phyloP scores from a whole-genome alignment of 2,113 vertebrate species.

The Strigops habroptila region DNA sequence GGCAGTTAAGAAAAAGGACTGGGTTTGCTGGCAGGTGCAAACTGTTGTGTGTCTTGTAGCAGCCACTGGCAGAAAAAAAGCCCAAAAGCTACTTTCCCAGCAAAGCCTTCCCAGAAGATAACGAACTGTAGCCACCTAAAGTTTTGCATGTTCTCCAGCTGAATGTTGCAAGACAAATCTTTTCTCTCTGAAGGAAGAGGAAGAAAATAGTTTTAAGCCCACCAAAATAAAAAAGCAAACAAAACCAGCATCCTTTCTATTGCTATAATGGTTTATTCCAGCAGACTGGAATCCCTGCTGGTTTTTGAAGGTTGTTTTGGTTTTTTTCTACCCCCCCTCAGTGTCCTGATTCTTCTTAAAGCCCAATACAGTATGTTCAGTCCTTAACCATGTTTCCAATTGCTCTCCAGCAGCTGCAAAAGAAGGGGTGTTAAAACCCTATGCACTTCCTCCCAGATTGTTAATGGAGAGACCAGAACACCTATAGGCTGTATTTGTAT shows the following conservation, averaged over 20 bases:
- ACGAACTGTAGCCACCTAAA: background rate
- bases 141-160: background rate
- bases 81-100: background rate
- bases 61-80: background rate
- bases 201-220: background rate
- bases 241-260: background rate
- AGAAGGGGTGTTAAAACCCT: background rate
- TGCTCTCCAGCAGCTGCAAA: background rate
- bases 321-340: background rate
- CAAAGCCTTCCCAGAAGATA: background rate
- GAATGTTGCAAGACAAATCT: background rate
- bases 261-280: background rate
- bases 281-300: background rate
- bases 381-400: background rate
- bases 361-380: background rate
- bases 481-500: background rate
- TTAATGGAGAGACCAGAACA: background rate
- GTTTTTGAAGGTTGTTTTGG: background rate
- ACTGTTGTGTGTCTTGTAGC: conserved; percentile 1
- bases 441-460: background rate
- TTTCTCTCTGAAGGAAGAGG: background rate
- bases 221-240: background rate
- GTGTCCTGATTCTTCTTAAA: background rate
- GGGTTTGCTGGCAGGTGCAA: conserved; percentile 46
- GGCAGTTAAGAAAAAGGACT: conserved; percentile 47